These are phyloP conservation scores for Melanerpes formicivorus DNA, from an alignment of 2,113 vertebrate species.

Conservation along the genomic window DNA sequence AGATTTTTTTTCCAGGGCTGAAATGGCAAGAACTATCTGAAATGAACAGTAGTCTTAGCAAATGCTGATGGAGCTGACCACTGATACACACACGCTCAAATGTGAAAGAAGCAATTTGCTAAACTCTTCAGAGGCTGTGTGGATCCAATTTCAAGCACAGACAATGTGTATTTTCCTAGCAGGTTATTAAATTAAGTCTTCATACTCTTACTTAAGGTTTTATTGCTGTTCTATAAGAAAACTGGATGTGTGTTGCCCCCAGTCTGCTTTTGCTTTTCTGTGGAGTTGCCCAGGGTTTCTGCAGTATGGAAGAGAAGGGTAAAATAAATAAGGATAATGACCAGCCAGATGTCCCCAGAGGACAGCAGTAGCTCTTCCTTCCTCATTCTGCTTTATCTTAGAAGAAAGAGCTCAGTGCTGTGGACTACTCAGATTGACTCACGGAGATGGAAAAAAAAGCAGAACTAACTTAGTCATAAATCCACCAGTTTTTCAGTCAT, in stretches of 20 bases:
- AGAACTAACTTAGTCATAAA: not conserved
- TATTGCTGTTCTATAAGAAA: not conserved
- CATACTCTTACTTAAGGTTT: constrained; percentile 1
- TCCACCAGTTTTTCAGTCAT: not conserved
- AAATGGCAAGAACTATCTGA: constrained; percentile 53
- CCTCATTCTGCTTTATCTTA: not conserved
- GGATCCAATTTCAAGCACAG: constrained; percentile 64
- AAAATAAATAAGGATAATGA: not conserved
- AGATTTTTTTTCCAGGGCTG: constrained; percentile 22
- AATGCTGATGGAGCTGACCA: constrained; percentile 12
- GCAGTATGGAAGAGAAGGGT: not conserved
- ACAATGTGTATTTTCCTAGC: constrained; percentile 35
- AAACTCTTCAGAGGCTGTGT: constrained; percentile 39
- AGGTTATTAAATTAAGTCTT: constrained; percentile 42
- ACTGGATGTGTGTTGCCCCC: not conserved
- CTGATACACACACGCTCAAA: not conserved
- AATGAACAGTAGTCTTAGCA: constrained; percentile 49
- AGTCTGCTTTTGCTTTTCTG: not conserved
- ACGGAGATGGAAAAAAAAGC: not conserved
- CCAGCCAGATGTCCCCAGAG: not conserved
- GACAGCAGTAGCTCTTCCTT: not conserved
- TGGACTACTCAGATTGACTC: not conserved
- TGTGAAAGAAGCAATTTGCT: constrained; percentile 36
- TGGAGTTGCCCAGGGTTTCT: not conserved
- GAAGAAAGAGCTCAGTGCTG: not conserved